Evolutionary conservation across 2,888 invertebrate genomes (phyloP), one percentile per base, ranked within the genome.

Genomic region (Taphrorychus bicolor): DNA sequence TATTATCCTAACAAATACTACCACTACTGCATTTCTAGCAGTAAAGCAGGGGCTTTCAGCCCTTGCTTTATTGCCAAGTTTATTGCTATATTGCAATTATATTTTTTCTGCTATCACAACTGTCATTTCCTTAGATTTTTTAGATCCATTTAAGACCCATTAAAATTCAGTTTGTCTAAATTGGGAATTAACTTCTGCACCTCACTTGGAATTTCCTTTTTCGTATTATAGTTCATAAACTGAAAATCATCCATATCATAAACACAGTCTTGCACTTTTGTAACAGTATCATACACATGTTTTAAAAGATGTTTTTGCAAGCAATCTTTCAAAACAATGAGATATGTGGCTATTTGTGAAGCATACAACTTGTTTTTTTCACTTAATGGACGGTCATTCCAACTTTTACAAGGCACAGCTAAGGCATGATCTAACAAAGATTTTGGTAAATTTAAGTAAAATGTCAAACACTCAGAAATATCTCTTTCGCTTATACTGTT

Each of bases 401-500:
- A 75, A 58, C 69, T 66, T 56, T 71, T 72, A 51, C 5, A 52
- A 4, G 71, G 23, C 5, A 71, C 63, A 42, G 59, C 59, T 40
- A 69, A 22, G 9, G 74, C 73, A 58, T 66, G 63, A 48, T 70
- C 59, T 23, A 75, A 54, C 56, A 74, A 59, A 14, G 70, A 65
- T 0, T 54, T 32, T 14, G 75, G 75, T 57, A 75, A 71, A 52
- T 74, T 71, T 5, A 75, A 57, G 63, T 74, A 73, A 49, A 73
- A 62, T n/a, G 70, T 65, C 22, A 75, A 54, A 60, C 73, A 72
- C 32, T 73, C 71, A 16, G 74, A 72, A 18, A 75, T 7, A 58
- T 61, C 49, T 16, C 61, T 67, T 56, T 65, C 70, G 9, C n/a
- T 40, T 9, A 56, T 14, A 21, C 64, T 66, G n/a, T n/a, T n/a